phyloP scores from a whole-genome alignment of 2,888 invertebrate species.

The Shargacucullia verbasci region DNA sequence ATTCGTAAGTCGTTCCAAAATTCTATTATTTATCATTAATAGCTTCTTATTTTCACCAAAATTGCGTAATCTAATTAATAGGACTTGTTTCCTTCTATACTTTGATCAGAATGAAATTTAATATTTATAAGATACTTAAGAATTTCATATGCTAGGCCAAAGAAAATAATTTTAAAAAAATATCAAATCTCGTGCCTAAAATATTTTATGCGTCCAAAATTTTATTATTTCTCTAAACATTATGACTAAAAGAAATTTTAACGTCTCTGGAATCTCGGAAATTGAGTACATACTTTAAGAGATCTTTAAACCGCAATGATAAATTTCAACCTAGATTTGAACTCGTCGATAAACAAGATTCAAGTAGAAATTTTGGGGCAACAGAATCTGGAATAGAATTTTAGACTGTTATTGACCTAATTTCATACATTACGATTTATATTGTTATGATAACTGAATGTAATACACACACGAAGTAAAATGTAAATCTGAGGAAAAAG shows the following conservation, averaged over 20 bases:
- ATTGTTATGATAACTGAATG: constrained; percentile 7
- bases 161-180: constrained; percentile 15
- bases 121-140: constrained; percentile 36
- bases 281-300: constrained; percentile 17
- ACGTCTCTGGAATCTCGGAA: constrained; percentile 8
- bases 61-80: not conserved
- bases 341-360: constrained; percentile 16
- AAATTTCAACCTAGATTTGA: constrained; percentile 32
- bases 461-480: not conserved
- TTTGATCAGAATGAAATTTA: constrained; percentile 9
- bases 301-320: constrained; percentile 16
- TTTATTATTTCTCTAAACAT: constrained; percentile 24
- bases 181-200: constrained; percentile 29
- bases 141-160: constrained; percentile 36
- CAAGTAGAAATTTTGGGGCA: constrained; percentile 24
- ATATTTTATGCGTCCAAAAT: constrained; percentile 18
- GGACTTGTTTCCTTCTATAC: constrained; percentile 17
- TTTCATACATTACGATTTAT: constrained; percentile 1
- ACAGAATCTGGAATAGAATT: constrained; percentile 23
- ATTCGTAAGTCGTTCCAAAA: too few relatives aligned
- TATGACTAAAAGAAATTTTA: constrained; percentile 11
- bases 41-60: too few relatives aligned
- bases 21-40: too few relatives aligned
- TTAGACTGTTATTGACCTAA: constrained; percentile 22
- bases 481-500: too few relatives aligned